Conservation (phyloP, 2,797 vertebrate species). For the Gymnothorax reevesii region DNA sequence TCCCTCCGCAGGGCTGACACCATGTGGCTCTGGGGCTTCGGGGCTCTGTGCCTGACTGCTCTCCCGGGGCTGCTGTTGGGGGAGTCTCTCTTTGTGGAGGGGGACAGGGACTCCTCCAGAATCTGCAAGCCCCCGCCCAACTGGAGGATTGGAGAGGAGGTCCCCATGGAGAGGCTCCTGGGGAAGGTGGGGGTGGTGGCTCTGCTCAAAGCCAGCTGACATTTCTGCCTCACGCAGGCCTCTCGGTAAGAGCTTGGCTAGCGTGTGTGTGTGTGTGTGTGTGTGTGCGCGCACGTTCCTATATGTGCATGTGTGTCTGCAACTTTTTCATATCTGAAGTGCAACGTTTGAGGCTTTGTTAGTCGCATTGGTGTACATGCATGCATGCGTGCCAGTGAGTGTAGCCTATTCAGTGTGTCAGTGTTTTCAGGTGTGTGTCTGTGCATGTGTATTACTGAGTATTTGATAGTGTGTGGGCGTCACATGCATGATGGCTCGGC, state of each 20-base stretch:
- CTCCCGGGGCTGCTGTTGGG: constrained; percentile 62
- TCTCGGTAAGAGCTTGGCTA: constrained; percentile 61
- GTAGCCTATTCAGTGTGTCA: too few species aligned
- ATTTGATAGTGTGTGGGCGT: neutral
- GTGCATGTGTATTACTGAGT: too few species aligned
- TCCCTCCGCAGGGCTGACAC: constrained; percentile 30
- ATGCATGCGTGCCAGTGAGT: too few species aligned
- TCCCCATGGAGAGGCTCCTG: constrained; percentile 66
- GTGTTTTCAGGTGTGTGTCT: too few species aligned
- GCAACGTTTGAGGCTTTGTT: too few species aligned
- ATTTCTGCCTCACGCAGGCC: constrained; percentile 80
- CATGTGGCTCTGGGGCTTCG: constrained; percentile 56
- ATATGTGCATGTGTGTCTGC: neutral
- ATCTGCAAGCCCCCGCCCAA: constrained; percentile 78
- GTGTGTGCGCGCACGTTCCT: neutral
- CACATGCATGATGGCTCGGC: neutral
- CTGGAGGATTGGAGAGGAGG: constrained; percentile 70
- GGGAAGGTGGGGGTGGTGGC: constrained; percentile 76
- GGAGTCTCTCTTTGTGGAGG: constrained; percentile 58
- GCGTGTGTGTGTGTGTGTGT: neutral
- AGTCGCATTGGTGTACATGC: too few species aligned
- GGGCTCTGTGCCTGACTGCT: constrained; percentile 57
- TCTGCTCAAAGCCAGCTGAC: constrained; percentile 83
- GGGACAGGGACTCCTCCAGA: constrained; percentile 56
- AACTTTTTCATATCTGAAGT: too few species aligned